Percentiles rank a stretch among this genome's conserved stretches.
phyloP scores from a whole-genome alignment of 1,140 invertebrate genomes.

The Drosophila parabipectinata region DNA sequence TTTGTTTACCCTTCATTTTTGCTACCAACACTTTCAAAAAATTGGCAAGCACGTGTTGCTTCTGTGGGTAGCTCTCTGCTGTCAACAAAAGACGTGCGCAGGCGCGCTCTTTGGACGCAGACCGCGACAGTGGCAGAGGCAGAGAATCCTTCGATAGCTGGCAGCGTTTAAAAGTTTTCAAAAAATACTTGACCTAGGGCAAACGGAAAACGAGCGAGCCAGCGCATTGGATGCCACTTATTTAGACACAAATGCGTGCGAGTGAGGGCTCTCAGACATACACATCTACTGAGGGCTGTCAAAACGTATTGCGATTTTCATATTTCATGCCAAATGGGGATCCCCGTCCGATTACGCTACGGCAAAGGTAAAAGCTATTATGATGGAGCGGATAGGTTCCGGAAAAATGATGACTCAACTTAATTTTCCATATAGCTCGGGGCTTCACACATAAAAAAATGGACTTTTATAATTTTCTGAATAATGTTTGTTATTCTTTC shows the following conservation, averaged over 20 bases:
- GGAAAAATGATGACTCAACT: slow-evolving; percentile 59
- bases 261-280: slow-evolving; percentile 35
- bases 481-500: not conserved
- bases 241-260: slow-evolving; percentile 36
- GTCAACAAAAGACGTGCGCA: slow-evolving; percentile 56
- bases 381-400: slow-evolving; percentile 8
- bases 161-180: slow-evolving; percentile 41
- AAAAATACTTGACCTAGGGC: slow-evolving; percentile 73
- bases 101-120: slow-evolving; percentile 58
- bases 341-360: slow-evolving; percentile 15
- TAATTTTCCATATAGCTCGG: slow-evolving; percentile 30
- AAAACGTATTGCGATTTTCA: slow-evolving; percentile 73
- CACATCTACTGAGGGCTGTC: slow-evolving; percentile 40
- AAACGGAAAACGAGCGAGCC: slow-evolving; percentile 47
- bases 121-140: slow-evolving; percentile 19
- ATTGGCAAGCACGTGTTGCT: slow-evolving; percentile 69
- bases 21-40: slow-evolving; percentile 16
- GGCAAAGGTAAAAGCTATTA: slow-evolving; percentile 40
- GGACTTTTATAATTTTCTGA: not conserved
- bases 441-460: not conserved
- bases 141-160: slow-evolving; percentile 7
- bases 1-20: slow-evolving; percentile 61
- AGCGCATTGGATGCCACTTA: slow-evolving; percentile 52
- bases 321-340: slow-evolving; percentile 65
- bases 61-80: slow-evolving; percentile 37